A percentile compares a stretch with the other conserved stretches of the same genome.
These are phyloP conservation scores for Pseudocheirus occidentalis DNA, from an alignment of 2,797 vertebrate genomes.

Conservation along the genomic window DNA sequence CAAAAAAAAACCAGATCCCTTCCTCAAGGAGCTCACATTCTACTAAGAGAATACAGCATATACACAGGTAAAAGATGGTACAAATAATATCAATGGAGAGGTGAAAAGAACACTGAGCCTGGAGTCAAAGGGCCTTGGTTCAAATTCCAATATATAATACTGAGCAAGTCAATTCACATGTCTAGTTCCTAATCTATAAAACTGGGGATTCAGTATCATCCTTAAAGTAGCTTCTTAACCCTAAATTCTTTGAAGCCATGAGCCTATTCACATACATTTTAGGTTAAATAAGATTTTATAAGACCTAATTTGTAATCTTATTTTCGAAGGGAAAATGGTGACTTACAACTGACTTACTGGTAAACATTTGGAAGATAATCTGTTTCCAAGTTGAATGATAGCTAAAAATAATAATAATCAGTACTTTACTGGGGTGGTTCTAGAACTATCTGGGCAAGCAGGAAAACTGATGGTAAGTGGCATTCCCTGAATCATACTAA, in stretches of 20 bases:
- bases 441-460: neutral
- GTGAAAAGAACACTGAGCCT: neutral
- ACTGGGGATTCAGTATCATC: neutral
- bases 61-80: neutral
- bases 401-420: slow-evolving; percentile 25
- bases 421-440: neutral
- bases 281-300: neutral
- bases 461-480: neutral
- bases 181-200: neutral
- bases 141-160: neutral
- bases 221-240: neutral
- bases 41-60: neutral
- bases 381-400: neutral
- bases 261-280: neutral
- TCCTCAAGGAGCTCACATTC: neutral
- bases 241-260: neutral
- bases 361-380: neutral
- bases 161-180: neutral
- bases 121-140: neutral
- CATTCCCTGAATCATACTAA: neutral
- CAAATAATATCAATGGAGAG: neutral
- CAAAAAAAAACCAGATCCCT: neutral
- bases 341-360: neutral
- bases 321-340: neutral
- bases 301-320: neutral